Base-by-base conservation (phyloP, 1,140 invertebrate species). In the Lamellibrachia luymesi region DNA sequence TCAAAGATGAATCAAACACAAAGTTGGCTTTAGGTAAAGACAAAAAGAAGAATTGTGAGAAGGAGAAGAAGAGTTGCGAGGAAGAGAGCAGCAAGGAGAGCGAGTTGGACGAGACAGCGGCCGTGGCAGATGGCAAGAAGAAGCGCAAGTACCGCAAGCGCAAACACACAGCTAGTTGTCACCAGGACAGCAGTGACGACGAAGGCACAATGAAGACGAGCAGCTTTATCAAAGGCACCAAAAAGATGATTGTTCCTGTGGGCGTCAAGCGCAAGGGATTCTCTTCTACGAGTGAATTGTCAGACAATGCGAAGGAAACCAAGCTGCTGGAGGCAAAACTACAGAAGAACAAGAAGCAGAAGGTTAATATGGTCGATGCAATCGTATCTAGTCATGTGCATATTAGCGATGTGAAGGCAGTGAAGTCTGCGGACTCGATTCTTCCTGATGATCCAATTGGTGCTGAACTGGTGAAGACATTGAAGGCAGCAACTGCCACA, bases 41-140 rank as follows among this genome's bases (percentile, higher is more conserved):
- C n/a, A 52, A 93, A 56, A 92, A 51, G n/a, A 93, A 93, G 93
- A 93, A 93, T 90, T n/a, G 2, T n/a, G 89, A 93, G 92, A 93
- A 90, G 49, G 49, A 89, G 5, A 64, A 90, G 89, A 90, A 92
- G 52, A 92, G 92, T 50, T 50, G 52, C 51, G 50, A 92, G 38
- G 92, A 92, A n/a, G 49, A 51, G 92, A 92, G 51, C 27, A 52
- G 52, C 8, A 51, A 51, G 89, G 89, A 50, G 89, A 93, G 89
- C 17, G 89, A 93, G 17, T 89, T 50, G 92, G 80, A 89, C 27
- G 80, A 89, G 93, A 92, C 50, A 10, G 13, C 90, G 22, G 80
- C 25, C 17, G 8, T 90, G 27, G 80, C 90, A 13, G 90, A 90
- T 25, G 89, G 92, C 49, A 93, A 92, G 38, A 52, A 90, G 50